Evolutionary conservation across 2,888 invertebrate species (phyloP), one percentile per base, ranked within the genome.

Genomic region (Xanthorhoe spadicearia): DNA sequence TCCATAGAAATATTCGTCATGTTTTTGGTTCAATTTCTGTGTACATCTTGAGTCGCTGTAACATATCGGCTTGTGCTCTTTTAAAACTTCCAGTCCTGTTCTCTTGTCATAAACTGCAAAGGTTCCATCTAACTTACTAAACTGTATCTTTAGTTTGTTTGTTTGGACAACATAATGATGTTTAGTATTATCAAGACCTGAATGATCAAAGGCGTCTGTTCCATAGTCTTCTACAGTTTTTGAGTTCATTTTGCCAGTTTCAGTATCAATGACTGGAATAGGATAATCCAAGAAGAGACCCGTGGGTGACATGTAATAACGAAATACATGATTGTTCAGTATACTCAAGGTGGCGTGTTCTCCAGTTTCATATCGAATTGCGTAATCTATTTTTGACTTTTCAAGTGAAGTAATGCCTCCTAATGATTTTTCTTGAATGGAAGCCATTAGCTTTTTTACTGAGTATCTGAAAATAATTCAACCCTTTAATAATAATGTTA

Each of bases 281-380:
- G 92, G 92, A 70, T 88, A 88, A 3, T 91, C 90, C 2, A 78
- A 70, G 64, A 90, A 92, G 4, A 70, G 70, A 1, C 84, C 85
- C n/a, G 74, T 80, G 1, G 87, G 88, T 0, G 90, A 87, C 85
- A 92, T 86, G 73, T 89, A 86, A 66, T 81, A 92, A 77, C 87
- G 84, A 58, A 92, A 87, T 0, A 88, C 89, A 77, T 91, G 91
- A 57, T 80, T 80, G 69, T 89, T 90, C 50, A 91, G 72, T 62
- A 92, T 85, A 59, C 85, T 77, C 35, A 92, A 70, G 69, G 79
- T 83, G 1, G 86, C 87, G 17, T 72, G 54, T 81, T 90, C 89
- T 3, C 85, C 85, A 4, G 83, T 84, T 64, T 70, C 64, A 71
- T 88, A 92, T 59, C 78, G 55, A 61, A 92, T 83, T 13, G 73